These are phyloP conservation scores for Strigamia maritima DNA, from an alignment of 2,888 invertebrate species.

Conservation along the genomic window DNA sequence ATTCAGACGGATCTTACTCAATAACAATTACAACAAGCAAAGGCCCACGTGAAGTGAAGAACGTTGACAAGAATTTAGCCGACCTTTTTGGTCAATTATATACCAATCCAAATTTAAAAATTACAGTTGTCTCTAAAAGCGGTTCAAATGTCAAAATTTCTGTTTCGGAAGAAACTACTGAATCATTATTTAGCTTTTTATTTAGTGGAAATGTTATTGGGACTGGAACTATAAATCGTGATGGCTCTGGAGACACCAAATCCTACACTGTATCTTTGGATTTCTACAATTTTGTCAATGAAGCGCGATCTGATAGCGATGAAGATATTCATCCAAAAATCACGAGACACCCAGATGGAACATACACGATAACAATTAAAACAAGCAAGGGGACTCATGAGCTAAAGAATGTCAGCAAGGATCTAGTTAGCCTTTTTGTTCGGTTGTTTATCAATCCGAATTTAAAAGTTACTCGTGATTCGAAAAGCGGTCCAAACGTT, in stretches of 20 bases:
- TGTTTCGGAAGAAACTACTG: no score
- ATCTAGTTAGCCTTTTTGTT: neutral
- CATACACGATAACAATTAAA: neutral
- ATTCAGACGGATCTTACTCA: neutral
- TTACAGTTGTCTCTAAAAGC: no score
- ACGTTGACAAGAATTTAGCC: constrained; percentile 52
- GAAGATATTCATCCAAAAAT: neutral
- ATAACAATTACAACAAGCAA: neutral
- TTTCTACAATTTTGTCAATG: neutral
- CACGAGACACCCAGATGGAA: neutral
- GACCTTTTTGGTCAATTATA: constrained; percentile 48
- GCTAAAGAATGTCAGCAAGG: neutral
- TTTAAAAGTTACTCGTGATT: neutral
- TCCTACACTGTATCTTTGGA: neutral
- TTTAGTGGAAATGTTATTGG: no score
- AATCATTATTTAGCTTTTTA: no score
- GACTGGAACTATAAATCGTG: neutral
- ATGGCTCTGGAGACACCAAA: neutral
- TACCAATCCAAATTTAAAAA: no score
- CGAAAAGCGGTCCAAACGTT: neutral
- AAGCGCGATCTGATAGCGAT: neutral
- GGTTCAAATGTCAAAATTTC: no score
- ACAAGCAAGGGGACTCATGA: neutral
- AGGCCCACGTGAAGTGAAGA: neutral
- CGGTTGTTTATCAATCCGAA: neutral